Evolutionary conservation across 2,888 invertebrate species (phyloP), one percentile per base, ranked within the genome.

Genomic region (Liposcelis brunnea): DNA sequence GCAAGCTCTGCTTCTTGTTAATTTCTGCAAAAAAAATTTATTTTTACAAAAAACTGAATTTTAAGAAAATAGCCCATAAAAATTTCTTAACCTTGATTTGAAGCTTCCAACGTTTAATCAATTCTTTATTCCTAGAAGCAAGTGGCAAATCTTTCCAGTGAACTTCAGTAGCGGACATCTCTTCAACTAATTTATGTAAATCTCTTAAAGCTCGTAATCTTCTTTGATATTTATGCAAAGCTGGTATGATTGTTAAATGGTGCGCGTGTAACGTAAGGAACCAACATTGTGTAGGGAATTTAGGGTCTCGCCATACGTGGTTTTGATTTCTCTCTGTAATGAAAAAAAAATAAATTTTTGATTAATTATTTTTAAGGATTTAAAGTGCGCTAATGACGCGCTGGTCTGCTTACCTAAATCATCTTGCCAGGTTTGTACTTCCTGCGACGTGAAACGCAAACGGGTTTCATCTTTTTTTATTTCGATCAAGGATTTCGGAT

Each of bases 241-340:
- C 81, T 0, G 97, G 93, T 52, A 93, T 71, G 45, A 95, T 73
- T 7, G 90, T 82, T 47, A 95, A 72, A 60, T 95, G 94, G 63
- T 94, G 91, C 63, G 86, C 84, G 62, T 93, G 89, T 34, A 95
- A 69, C 0, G 95, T 93, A 40, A 97, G 69, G 66, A 93, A 95
- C 87, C 95, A 97, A 61, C 95, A 97, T 54, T 91, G 86, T 0
- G 95, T 94, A 51, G 89, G 84, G 65, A 98, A 98, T 58, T 90
- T 94, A 2, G 83, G 75, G 44, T 82, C 80, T 8, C 74, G 72
- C 77, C 81, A 82, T 10, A n/a, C 42, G 69, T 66, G 59, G 76
- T 10, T 35, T 16, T 4, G 7, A 16, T 14, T 35, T 35, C 14
- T 14, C 10, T 40, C 40, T 18, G 21, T 15, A 19, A 40, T n/a